Conservation (phyloP, 1,140 invertebrate genomes). For the Lepidurus packardi region DNA sequence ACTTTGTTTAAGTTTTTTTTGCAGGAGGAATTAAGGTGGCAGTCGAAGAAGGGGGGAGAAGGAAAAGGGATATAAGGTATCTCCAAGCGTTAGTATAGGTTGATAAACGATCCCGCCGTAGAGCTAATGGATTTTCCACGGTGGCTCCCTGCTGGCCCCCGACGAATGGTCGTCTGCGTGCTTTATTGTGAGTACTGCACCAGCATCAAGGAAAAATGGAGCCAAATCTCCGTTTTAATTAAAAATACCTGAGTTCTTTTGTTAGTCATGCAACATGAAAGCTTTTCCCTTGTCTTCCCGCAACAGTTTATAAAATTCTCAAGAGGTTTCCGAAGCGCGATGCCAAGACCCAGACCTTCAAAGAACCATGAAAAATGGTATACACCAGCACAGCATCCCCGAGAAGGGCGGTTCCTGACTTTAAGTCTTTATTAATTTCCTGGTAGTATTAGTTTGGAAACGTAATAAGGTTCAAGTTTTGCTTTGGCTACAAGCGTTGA, state of each 20-base stretch:
- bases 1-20: not conserved
- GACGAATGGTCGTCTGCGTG: conserved; percentile 17
- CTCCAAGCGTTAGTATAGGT: conserved; percentile 4
- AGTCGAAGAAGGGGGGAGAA: not conserved
- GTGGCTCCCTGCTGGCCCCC: conserved; percentile 19
- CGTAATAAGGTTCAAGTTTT: conserved; percentile 6
- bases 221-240: conserved; percentile 13
- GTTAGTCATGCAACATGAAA: conserved; percentile 14
- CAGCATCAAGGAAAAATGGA: conserved; percentile 11
- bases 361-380: not conserved
- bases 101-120: conserved; percentile 21
- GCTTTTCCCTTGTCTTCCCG: not conserved
- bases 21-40: not conserved
- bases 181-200: conserved; percentile 18
- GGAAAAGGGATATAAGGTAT: not conserved
- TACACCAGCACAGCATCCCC: not conserved
- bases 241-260: conserved; percentile 12
- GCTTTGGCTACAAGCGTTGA: not conserved
- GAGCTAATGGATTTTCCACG: conserved; percentile 21
- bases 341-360: not conserved
- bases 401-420: not conserved
- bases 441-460: conserved; percentile 13
- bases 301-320: not conserved
- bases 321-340: not conserved
- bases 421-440: conserved; percentile 20